phyloP scores from a whole-genome alignment of 2,113 vertebrate species.

The Rhagologus leucostigma region DNA sequence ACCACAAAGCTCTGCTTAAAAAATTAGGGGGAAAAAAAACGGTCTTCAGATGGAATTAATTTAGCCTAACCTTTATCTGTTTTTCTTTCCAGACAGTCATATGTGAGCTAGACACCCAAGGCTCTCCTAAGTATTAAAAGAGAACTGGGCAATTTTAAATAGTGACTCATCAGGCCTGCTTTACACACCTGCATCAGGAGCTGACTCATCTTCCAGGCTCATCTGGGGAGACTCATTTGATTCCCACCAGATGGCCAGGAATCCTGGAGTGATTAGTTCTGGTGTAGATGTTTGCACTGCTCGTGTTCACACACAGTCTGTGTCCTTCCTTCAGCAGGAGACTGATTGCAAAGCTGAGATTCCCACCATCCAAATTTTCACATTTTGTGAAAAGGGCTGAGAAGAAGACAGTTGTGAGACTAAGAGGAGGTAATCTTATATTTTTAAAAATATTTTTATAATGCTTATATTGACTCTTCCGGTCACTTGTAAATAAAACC shows the following conservation, averaged over 20 bases:
- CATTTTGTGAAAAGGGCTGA: not conserved
- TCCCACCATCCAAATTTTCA: not conserved
- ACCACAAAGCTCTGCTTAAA: not conserved
- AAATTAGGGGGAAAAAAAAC: not conserved
- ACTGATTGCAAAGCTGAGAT: not conserved
- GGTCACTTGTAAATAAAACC: not conserved
- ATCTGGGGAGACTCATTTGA: not conserved
- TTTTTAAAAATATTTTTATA: not conserved
- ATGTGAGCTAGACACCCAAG: not conserved
- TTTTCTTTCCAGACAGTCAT: not conserved
- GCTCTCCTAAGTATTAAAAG: not conserved
- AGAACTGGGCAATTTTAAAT: not conserved
- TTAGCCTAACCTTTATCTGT: not conserved
- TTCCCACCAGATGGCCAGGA: not conserved
- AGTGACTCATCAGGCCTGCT: conserved; percentile 12
- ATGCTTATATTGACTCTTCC: not conserved
- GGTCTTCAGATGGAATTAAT: not conserved
- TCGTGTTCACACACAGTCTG: not conserved
- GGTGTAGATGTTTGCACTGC: not conserved
- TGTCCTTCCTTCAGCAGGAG: not conserved
- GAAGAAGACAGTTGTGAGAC: not conserved
- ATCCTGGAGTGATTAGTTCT: not conserved
- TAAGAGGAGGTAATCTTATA: not conserved
- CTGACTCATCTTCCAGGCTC: conserved; percentile 24
- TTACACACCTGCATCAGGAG: not conserved